Base-by-base conservation (phyloP, 2,888 invertebrate species). In the Sphaerophoria rueppellii region DNA sequence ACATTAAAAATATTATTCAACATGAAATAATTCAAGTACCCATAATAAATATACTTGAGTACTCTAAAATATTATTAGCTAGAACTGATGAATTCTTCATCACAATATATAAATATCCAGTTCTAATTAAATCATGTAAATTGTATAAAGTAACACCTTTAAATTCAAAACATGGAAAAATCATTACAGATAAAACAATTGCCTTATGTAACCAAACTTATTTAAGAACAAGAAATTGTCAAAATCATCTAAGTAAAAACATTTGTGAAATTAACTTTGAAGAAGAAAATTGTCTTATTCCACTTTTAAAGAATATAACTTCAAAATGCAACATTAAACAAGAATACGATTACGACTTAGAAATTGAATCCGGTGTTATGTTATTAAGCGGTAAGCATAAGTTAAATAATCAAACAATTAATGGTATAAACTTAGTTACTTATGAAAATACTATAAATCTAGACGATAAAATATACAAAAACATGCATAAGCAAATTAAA, bases 81-180 rank as follows among this genome's bases (percentile, higher is more conserved):
- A 24, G 24, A 24, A 24, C 24, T 24, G 24, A 24, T 24, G 24
- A 24, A 24, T 24, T 24, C 24, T 24, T 24, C 24, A 24, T 24
- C 24, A 24, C 24, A 24, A 24, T 24, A 24, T 24, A 24, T 24
- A 24, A 24, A 24, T 24, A 24, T 24, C 24, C 24, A 24, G 24
- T 58, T 58, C 58, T 58, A 37, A 58, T 58, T 58, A 37, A 58
- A 58, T 58, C 58, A 58, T 58, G 58, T 58, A 58, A 58, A 58
- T 58, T 37, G 37, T 55, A 55, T 55, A n/a, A 55, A 55, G 55
- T 52, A 52, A 52, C 52, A 52, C 52, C 52, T 52, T 52, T 52
- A 52, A 32, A 32, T 52, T 52, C 52, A 34, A 55, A 55, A 55
- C 55, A 34, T 34, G 12, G 32, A 55, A 55, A 55, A 55, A 34